Evolutionary conservation across 1,140 invertebrate genomes (phyloP).

Genomic region (Mycetomoellerius zeteki): DNA sequence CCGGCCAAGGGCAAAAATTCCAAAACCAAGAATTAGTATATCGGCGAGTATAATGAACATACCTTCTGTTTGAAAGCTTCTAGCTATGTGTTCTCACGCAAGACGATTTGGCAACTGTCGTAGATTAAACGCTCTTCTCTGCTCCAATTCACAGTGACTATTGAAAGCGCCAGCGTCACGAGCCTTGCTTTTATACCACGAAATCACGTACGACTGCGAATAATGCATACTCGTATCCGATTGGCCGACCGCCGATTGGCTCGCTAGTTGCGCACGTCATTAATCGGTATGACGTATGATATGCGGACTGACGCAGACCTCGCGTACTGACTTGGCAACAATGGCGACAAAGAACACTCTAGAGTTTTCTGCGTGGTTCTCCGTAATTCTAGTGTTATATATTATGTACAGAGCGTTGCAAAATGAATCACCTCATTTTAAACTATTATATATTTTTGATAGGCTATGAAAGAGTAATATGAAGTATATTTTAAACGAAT

Average conservation of each 20-base stretch:
- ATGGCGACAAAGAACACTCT: constrained; percentile 22
- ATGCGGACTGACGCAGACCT: too few relatives aligned
- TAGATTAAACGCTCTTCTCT: too few relatives aligned
- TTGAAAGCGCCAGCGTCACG: not conserved
- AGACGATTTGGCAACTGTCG: not conserved
- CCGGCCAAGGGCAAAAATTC: not conserved
- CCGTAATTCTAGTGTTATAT: not conserved
- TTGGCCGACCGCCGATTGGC: constrained; percentile 26
- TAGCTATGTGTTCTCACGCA: not conserved
- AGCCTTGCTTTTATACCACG: constrained; percentile 6
- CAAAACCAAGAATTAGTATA: not conserved
- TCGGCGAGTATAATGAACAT: not conserved
- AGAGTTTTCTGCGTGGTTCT: not conserved
- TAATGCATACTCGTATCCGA: not conserved
- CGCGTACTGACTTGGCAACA: constrained; percentile 5
- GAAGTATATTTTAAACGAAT: not conserved
- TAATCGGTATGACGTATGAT: not conserved
- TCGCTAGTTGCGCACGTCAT: not conserved
- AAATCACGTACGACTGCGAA: not conserved
- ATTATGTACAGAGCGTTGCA: not conserved
- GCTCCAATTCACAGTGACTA: not conserved
- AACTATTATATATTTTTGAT: not conserved
- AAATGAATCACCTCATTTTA: not conserved
- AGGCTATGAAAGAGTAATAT: not conserved
- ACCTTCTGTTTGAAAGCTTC: constrained; percentile 42